These are phyloP conservation scores for Microtus pennsylvanicus DNA, from an alignment of 2,113 vertebrate genomes.

Conservation along the genomic window DNA sequence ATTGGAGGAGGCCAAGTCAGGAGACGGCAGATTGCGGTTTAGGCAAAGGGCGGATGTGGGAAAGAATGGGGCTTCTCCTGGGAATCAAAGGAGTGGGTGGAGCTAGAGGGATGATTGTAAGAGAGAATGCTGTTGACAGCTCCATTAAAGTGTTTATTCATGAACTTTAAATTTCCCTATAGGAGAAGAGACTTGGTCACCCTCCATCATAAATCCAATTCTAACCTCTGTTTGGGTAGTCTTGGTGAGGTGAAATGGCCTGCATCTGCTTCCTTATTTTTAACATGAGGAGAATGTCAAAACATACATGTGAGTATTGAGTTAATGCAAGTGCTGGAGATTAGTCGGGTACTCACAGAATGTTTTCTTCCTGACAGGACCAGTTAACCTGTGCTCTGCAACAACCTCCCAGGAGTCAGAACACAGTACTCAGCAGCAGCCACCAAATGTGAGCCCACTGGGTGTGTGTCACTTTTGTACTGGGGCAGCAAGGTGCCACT, in stretches of 20 bases:
- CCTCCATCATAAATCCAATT: background rate
- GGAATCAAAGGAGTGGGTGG: background rate
- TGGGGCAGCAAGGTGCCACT: background rate
- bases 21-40: background rate
- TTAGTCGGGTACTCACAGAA: background rate
- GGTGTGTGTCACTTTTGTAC: background rate
- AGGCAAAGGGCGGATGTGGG: background rate
- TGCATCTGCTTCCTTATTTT: background rate
- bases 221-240: background rate
- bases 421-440: background rate
- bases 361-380: background rate
- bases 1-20: background rate
- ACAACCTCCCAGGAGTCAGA: background rate
- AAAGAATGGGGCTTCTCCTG: background rate
- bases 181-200: background rate
- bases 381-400: background rate
- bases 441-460: background rate
- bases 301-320: background rate
- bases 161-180: background rate
- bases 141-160: background rate
- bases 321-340: background rate
- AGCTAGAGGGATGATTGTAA: background rate
- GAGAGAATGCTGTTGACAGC: background rate
- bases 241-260: background rate
- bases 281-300: background rate